Evolutionary conservation across 92 coral and sea anemone genomes (phyloP).

Genomic region (Plumapathes pennacea): DNA sequence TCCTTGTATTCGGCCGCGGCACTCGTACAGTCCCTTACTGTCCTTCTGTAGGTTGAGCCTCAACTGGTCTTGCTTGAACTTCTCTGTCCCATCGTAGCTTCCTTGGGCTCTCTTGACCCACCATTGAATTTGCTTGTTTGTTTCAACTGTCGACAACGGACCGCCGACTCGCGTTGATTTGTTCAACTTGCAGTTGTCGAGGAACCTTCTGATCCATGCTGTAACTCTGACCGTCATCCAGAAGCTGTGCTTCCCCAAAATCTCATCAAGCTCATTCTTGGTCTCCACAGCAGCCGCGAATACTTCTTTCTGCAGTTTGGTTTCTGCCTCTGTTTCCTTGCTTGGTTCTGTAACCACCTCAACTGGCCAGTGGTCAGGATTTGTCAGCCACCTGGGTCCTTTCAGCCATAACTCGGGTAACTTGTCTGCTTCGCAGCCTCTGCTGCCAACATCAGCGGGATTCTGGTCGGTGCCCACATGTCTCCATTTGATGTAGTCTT

Average conservation of each 20-base stretch:
- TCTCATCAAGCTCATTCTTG: constrained; percentile 14
- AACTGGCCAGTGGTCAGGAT: constrained; percentile 29
- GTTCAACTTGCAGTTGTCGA: constrained; percentile 11
- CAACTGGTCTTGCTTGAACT: constrained; percentile 2
- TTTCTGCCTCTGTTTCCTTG: constrained; percentile 28
- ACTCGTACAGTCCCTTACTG: background rate
- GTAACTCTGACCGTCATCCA: constrained; percentile 31
- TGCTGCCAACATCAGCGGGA: constrained; percentile 23
- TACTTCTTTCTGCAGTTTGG: constrained; percentile 5
- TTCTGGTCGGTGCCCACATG: constrained; percentile 27
- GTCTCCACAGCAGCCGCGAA: constrained; percentile 25
- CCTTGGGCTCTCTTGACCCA: constrained; percentile 6
- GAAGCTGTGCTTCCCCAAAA: constrained; percentile 24
- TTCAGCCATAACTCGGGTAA: constrained; percentile 16
- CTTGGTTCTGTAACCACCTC: constrained; percentile 8
- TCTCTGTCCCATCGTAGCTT: constrained; percentile 13
- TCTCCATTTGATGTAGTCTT: constrained; percentile 18
- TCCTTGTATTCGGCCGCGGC: constrained; percentile 12
- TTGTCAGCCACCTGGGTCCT: constrained; percentile 38
- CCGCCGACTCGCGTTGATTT: constrained; percentile 9
- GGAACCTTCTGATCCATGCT: constrained; percentile 31
- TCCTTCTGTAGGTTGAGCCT: constrained; percentile 18
- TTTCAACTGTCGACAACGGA: constrained; percentile 29
- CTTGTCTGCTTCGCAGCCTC: constrained; percentile 12
- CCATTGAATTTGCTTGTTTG: constrained; percentile 6